A percentile compares a stretch with the other conserved stretches of the same genome.
Evolutionary conservation across 2,888 invertebrate species (phyloP).

Genomic region (Drosophila bunnanda): DNA sequence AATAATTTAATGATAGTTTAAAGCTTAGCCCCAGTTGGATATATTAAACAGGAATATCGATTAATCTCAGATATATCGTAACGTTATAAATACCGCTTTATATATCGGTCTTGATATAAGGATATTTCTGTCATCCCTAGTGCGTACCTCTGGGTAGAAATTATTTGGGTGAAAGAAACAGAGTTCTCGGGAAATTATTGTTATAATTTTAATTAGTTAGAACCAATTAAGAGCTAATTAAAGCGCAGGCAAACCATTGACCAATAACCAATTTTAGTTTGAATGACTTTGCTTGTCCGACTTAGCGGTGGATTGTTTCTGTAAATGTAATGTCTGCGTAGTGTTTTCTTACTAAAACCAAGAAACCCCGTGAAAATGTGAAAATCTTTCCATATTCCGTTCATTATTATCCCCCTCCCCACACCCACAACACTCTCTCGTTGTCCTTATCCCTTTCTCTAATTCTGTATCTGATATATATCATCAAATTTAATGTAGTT

Average conservation of each 20-base stretch:
- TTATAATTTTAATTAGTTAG: background rate
- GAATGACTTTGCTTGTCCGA: background rate
- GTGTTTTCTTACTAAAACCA: background rate
- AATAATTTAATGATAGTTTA: no score
- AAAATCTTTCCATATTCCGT: background rate
- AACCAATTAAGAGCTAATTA: slow-evolving; percentile 1
- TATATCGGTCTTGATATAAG: background rate
- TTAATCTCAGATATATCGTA: background rate
- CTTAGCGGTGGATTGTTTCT: background rate
- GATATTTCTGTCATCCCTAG: background rate
- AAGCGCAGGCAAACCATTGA: background rate
- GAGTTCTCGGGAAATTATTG: background rate
- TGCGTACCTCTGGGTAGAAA: background rate
- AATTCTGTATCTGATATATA: slow-evolving; percentile 13
- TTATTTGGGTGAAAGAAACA: background rate
- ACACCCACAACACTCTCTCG: background rate
- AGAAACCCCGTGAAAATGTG: background rate
- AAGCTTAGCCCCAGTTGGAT: background rate
- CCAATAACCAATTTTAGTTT: background rate
- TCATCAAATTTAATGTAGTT: slow-evolving; percentile 44
- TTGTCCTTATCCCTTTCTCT: slow-evolving; percentile 19
- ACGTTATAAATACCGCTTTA: background rate
- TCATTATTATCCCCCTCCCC: background rate
- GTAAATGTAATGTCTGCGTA: background rate
- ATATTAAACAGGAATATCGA: background rate